Percentiles rank a stretch among this genome's conserved stretches.
Evolutionary conservation across 2,113 vertebrate genomes (phyloP).

Genomic region (Anolis carolinensis): DNA sequence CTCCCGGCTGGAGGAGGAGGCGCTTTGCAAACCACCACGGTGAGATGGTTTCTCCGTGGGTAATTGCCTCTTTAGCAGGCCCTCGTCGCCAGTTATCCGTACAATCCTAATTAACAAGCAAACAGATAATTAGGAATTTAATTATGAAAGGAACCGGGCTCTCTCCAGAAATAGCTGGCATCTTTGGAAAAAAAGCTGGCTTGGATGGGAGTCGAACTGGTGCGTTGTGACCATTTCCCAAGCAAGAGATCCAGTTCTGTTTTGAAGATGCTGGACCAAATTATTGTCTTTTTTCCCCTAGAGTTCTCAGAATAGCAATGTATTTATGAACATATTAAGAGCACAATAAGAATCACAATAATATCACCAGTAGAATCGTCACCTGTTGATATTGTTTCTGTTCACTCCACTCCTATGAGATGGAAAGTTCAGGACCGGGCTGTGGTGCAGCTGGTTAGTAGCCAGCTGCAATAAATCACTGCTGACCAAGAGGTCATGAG

Average conservation of each 20-base stretch:
- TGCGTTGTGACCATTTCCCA: not conserved
- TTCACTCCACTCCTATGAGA: not conserved
- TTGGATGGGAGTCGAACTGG: not conserved
- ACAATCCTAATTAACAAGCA: constrained; percentile 49
- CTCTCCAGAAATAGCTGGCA: constrained; percentile 41
- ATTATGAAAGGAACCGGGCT: constrained; percentile 34
- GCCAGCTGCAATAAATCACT: too few species aligned
- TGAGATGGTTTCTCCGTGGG: not conserved
- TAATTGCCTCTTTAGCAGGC: constrained; percentile 31
- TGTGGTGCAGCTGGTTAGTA: too few species aligned
- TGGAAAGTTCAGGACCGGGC: not conserved
- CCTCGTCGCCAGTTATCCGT: constrained; percentile 27
- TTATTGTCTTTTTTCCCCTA: not conserved
- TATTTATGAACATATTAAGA: not conserved
- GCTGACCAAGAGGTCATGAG: too few species aligned
- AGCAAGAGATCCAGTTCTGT: not conserved
- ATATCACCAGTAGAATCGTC: not conserved
- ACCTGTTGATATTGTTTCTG: not conserved
- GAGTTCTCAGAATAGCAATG: too few species aligned
- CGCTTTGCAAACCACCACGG: not conserved
- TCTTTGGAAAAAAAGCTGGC: not conserved
- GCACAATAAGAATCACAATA: too few species aligned
- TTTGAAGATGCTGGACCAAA: too few species aligned
- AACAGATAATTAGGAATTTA: constrained; percentile 55
- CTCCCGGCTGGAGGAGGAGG: not conserved